Evolutionary conservation across 53 echinoderm and acorn worm genomes (phyloP).

Genomic region (Stichopus horrens): DNA sequence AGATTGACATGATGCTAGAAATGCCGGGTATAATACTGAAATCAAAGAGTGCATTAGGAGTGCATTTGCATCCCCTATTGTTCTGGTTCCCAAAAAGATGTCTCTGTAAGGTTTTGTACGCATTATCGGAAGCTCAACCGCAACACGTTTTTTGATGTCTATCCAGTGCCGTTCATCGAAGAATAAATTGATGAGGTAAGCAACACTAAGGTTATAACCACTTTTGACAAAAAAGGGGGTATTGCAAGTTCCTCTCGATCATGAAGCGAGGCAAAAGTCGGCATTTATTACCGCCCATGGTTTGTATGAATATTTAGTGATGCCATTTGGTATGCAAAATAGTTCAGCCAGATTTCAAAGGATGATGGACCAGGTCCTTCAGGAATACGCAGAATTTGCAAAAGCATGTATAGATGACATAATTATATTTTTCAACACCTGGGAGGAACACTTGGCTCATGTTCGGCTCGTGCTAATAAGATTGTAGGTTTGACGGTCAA

Average conservation of each 20-base stretch:
- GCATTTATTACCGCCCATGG: not conserved
- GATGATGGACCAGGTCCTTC: not conserved
- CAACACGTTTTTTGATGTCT: slow-evolving; percentile 46
- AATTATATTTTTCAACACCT: slow-evolving; percentile 53
- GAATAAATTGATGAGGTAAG: slow-evolving; percentile 41
- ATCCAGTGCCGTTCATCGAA: slow-evolving; percentile 46
- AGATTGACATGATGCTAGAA: slow-evolving; percentile 42
- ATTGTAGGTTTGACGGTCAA: slow-evolving; percentile 1
- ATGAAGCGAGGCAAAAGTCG: not conserved
- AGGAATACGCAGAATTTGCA: not conserved
- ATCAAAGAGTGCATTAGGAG: slow-evolving; percentile 41
- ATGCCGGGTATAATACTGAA: slow-evolving; percentile 48
- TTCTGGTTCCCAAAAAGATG: slow-evolving; percentile 54
- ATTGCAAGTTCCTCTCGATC: not conserved
- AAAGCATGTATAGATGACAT: slow-evolving; percentile 40
- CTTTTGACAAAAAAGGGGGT: not conserved
- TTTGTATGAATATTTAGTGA: not conserved
- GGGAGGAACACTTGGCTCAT: slow-evolving; percentile 63
- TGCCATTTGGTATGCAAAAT: slow-evolving; percentile 10
- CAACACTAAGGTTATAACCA: not conserved
- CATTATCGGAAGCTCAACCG: slow-evolving; percentile 56
- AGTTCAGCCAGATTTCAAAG: not conserved
- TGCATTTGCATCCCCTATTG: slow-evolving; percentile 53
- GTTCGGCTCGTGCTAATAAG: not conserved
- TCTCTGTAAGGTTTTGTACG: slow-evolving; percentile 41